These are phyloP conservation scores for Allolobophora icterica DNA, from an alignment of 2,888 invertebrate species.

Conservation along the genomic window DNA sequence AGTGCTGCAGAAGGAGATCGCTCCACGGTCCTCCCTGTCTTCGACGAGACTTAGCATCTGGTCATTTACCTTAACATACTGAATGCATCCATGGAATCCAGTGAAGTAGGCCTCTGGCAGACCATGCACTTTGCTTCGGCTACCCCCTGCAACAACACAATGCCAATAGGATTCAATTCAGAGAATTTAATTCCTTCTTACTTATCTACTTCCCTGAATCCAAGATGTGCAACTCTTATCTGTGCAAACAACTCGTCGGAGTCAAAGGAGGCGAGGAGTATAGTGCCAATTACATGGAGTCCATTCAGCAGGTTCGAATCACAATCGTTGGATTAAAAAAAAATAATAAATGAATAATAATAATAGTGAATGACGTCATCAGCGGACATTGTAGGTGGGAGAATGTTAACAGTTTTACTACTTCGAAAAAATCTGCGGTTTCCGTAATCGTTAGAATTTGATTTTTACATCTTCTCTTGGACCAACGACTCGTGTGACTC, in stretches of 20 bases:
- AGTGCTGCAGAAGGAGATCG: background rate
- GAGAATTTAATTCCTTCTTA: background rate
- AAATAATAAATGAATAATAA: too few species aligned
- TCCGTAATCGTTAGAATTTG: too few species aligned
- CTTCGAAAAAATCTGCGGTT: too few species aligned
- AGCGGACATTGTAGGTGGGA: too few species aligned
- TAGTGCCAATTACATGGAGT: background rate
- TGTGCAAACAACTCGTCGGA: background rate
- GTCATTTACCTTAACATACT: conserved; percentile 61
- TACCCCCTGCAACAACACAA: conserved; percentile 72
- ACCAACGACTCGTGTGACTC: too few species aligned
- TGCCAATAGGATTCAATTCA: background rate
- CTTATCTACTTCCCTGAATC: background rate
- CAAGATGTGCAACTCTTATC: background rate
- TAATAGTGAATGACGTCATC: too few species aligned
- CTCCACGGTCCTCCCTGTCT: conserved; percentile 28
- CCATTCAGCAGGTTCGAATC: background rate
- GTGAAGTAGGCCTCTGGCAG: conserved; percentile 76
- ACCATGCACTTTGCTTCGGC: conserved; percentile 75
- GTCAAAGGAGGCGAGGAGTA: too few species aligned
- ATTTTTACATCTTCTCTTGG: too few species aligned
- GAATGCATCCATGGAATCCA: conserved; percentile 78
- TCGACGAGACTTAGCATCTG: conserved; percentile 57
- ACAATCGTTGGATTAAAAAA: background rate
- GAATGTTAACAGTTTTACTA: too few species aligned